Evolutionary conservation across 2,888 invertebrate genomes (phyloP).

Genomic region (Entomobrya multifasciata): DNA sequence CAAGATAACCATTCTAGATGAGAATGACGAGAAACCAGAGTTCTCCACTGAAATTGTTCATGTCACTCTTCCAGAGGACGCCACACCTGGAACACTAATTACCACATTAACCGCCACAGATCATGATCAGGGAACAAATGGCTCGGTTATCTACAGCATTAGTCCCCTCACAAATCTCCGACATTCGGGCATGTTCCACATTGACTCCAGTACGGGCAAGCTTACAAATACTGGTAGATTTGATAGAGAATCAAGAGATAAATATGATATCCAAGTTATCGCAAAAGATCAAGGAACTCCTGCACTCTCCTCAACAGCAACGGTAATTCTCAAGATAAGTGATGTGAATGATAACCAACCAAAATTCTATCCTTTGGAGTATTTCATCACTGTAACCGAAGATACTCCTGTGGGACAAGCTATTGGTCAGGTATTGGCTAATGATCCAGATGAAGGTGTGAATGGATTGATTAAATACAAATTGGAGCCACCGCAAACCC

Average conservation of each 20-base stretch:
- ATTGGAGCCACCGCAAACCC: constrained; percentile 88
- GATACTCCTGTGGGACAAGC: constrained; percentile 85
- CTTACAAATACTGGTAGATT: constrained; percentile 88
- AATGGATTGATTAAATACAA: constrained; percentile 91
- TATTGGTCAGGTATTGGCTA: constrained; percentile 89
- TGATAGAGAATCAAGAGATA: constrained; percentile 90
- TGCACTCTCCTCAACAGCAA: constrained; percentile 94
- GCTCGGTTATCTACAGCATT: constrained; percentile 91
- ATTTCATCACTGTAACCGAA: constrained; percentile 89
- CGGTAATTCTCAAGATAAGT: constrained; percentile 89
- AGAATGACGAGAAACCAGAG: constrained; percentile 95
- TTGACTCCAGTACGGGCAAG: constrained; percentile 93
- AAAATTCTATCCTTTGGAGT: constrained; percentile 93
- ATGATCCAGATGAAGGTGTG: constrained; percentile 93
- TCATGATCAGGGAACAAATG: constrained; percentile 96
- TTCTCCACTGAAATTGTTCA: constrained; percentile 89
- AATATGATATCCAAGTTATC: constrained; percentile 91
- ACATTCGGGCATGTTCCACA: constrained; percentile 91
- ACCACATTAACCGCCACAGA: constrained; percentile 93
- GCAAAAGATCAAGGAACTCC: constrained; percentile 96
- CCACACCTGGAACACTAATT: constrained; percentile 89
- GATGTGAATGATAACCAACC: constrained; percentile 97
- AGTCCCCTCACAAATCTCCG: constrained; percentile 89
- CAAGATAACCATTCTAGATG: constrained; percentile 94
- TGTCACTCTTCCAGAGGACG: constrained; percentile 90